phyloP scores from a whole-genome alignment of 2,888 invertebrate species.

The Drosophila borborema region DNA sequence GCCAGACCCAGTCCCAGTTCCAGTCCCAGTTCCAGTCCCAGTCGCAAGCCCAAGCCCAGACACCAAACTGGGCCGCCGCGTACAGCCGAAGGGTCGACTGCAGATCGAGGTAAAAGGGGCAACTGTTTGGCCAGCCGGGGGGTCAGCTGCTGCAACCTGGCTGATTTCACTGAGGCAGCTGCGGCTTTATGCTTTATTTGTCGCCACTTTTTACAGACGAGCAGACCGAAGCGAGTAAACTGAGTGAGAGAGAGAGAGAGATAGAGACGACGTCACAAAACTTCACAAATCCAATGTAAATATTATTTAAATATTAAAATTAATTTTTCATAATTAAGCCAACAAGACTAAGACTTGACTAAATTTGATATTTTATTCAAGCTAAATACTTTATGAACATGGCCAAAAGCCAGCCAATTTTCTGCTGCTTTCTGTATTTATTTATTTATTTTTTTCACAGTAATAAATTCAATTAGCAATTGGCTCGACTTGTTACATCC shows the following conservation, averaged over 20 bases:
- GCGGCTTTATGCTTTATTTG: slow-evolving; percentile 37
- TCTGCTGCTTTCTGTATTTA: no score
- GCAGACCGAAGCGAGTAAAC: slow-evolving; percentile 8
- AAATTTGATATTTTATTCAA: neutral
- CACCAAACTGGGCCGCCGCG: slow-evolving; percentile 11
- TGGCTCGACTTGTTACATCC: slow-evolving; percentile 11
- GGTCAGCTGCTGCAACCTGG: slow-evolving; percentile 29
- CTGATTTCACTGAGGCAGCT: slow-evolving; percentile 51
- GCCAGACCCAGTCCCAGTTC: slow-evolving; percentile 14
- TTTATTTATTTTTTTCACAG: neutral
- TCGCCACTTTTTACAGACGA: slow-evolving; percentile 40
- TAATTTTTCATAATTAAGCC: no score
- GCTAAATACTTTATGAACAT: neutral
- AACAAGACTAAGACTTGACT: no score
- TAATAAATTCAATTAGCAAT: slow-evolving; percentile 49
- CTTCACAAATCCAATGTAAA: neutral
- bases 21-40: slow-evolving; percentile 23
- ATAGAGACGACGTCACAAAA: neutral
- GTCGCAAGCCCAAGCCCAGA: slow-evolving; percentile 34
- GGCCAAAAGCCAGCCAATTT: neutral
- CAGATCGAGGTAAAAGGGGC: neutral
- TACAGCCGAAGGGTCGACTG: slow-evolving; percentile 3
- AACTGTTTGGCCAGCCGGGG: slow-evolving; percentile 6
- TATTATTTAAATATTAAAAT: neutral
- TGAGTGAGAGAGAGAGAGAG: no score